Base-by-base conservation (phyloP, 2,888 invertebrate species). In the Leucoma salicis region DNA sequence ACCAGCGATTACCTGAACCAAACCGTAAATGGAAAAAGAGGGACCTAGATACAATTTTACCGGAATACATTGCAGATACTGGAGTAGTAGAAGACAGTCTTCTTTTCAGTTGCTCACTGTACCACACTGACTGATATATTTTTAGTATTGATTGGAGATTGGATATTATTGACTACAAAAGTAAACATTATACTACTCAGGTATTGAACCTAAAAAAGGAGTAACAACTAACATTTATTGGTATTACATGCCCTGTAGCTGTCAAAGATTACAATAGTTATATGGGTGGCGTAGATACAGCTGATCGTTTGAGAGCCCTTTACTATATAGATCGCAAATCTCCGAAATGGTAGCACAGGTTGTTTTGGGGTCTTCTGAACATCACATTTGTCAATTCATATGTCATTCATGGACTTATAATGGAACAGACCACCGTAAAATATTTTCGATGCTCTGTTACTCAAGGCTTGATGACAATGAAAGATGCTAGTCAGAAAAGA, bases 271-370 rank as follows among this genome's bases (percentile, higher is more conserved):
- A 58, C 24, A 62, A 58, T 35, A 40, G 7, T 5, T 53, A 47
- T 40, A 54, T 54, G 45, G 40, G 53, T 54, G 45, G 40, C 24
- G 62, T 66, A 13, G 67, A 69, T 47, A 63, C 52, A 50, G 63
- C 66, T 39, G 70, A 73, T 59, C 53, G 63, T 45, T 51, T 66
- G 47, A 68, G 64, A 57, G 63, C 66, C 14, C 49, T 55, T 13
- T 70, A 67, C 52, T 59, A 53, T 49, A 49, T 70, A 31, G 63
- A 63, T 43, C 54, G 65, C 38, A 73, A 69, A 46, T 69, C 63
- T 35, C 46, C n/a, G n/a, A n/a, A n/a, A n/a, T n/a, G n/a, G n/a
- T n/a, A n/a, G n/a, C n/a, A n/a, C n/a, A n/a, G n/a, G n/a, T n/a
- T n/a, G n/a, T n/a, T n/a, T n/a, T n/a, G n/a, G n/a, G n/a, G n/a